Evolutionary conservation across 2,797 vertebrate genomes (phyloP).

Genomic region (Paramormyrops hopkinsi): DNA sequence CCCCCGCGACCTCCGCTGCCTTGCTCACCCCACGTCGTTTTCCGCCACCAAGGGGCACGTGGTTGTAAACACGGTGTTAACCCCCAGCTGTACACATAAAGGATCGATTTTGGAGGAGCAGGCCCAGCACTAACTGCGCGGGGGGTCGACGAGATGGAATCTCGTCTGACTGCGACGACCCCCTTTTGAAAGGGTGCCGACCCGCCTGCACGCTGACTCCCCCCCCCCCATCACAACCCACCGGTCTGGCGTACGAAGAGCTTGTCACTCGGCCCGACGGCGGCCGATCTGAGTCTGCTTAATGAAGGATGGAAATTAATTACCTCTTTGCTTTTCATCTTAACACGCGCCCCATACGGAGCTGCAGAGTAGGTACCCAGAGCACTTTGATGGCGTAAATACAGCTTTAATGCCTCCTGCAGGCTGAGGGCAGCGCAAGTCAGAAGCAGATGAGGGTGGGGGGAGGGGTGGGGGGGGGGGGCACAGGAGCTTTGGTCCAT

Average conservation of each 20-base stretch:
- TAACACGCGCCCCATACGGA: background rate
- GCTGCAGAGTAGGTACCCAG: background rate
- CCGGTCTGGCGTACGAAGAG: conserved; percentile 11
- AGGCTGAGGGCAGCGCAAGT: conserved; percentile 20
- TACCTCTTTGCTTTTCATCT: conserved; percentile 26
- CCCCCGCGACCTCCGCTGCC: background rate
- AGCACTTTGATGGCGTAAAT: conserved; percentile 17
- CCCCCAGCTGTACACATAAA: conserved; percentile 44
- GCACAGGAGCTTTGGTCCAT: conserved; percentile 30
- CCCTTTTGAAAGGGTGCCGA: background rate
- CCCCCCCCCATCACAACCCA: background rate
- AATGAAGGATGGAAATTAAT: conserved; percentile 33
- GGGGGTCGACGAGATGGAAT: conserved; percentile 22
- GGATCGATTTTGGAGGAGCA: conserved; percentile 50
- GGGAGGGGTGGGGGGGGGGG: conserved; percentile 14
- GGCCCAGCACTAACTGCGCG: conserved; percentile 37
- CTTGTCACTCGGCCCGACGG: conserved; percentile 29
- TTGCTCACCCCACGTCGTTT: conserved; percentile 21
- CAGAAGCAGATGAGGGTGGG: conserved; percentile 32
- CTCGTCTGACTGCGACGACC: background rate
- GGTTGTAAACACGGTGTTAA: conserved; percentile 50
- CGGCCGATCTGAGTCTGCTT: conserved; percentile 11
- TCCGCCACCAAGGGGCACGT: conserved; percentile 35
- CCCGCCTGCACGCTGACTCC: conserved; percentile 30
- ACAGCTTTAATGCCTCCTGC: conserved; percentile 25